A percentile compares a stretch with the other conserved stretches of the same genome.
These are phyloP conservation scores for Erythrocercus mccallii DNA, from an alignment of 2,113 vertebrate species.

Conservation along the genomic window DNA sequence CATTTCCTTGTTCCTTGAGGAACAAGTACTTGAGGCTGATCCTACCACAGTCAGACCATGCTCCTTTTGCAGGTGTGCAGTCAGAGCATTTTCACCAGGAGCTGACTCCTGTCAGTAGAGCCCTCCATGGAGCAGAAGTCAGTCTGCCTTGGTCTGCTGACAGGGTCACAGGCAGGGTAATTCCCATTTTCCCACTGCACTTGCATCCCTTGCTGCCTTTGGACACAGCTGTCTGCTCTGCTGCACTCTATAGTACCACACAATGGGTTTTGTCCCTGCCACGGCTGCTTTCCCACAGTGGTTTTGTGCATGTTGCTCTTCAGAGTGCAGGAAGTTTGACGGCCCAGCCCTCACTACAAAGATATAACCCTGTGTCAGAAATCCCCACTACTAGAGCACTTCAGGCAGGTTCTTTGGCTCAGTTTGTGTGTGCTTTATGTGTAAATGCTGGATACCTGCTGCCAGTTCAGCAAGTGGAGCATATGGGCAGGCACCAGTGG, in stretches of 20 bases:
- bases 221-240: neutral
- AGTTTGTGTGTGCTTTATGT: neutral
- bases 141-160: neutral
- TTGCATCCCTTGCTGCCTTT: neutral
- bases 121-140: neutral
- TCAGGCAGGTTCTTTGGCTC: neutral
- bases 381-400: neutral
- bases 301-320: rapidly evolving
- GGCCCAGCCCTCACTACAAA: rapidly evolving
- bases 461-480: neutral
- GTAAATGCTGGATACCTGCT: neutral
- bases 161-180: neutral
- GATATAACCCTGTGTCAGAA: neutral
- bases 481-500: neutral
- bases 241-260: rapidly evolving
- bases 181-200: neutral
- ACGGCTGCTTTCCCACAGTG: neutral
- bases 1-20: neutral
- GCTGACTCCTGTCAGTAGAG: neutral
- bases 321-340: neutral
- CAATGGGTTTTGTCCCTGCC: neutral
- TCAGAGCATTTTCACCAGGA: neutral
- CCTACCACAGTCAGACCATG: neutral
- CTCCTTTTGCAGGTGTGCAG: neutral
- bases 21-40: neutral